These are phyloP conservation scores for Conomelus anceps DNA, from an alignment of 2,888 invertebrate species.

Conservation along the genomic window DNA sequence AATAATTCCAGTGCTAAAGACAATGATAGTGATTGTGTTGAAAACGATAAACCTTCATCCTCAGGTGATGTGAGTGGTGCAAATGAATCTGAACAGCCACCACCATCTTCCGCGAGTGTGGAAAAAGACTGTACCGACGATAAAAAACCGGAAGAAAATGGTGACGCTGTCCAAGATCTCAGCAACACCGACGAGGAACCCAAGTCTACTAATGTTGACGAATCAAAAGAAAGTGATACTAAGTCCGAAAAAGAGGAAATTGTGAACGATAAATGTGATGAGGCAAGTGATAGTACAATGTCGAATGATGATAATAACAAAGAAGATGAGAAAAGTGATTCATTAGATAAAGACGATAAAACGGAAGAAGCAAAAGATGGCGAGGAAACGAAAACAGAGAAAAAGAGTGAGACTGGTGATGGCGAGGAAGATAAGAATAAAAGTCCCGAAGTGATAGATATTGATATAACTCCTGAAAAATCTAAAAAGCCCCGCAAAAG, in stretches of 20 bases:
- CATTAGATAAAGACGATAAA: slow-evolving; percentile 25
- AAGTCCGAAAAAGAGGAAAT: slow-evolving; percentile 41
- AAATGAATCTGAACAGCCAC: not conserved
- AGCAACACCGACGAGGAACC: too few species aligned
- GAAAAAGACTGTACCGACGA: not conserved
- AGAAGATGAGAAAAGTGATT: not conserved
- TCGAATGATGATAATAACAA: slow-evolving; percentile 31
- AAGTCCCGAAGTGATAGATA: slow-evolving; percentile 29
- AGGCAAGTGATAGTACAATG: slow-evolving; percentile 35
- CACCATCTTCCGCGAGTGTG: not conserved
- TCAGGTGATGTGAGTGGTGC: not conserved
- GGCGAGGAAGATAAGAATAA: slow-evolving; percentile 37
- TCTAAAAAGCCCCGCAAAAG: slow-evolving; percentile 32
- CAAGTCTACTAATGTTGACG: not conserved
- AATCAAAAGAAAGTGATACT: slow-evolving; percentile 33
- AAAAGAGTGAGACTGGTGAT: slow-evolving; percentile 28
- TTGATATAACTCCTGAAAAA: slow-evolving; percentile 40
- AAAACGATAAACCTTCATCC: not conserved
- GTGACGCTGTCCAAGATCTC: not conserved
- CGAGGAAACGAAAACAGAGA: slow-evolving; percentile 24
- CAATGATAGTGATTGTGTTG: not conserved
- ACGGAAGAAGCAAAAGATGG: slow-evolving; percentile 19
- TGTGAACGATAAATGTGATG: slow-evolving; percentile 39
- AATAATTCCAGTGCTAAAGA: not conserved
- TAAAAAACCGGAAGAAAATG: not conserved